phyloP scores from a whole-genome alignment of 1,140 invertebrate species.

The Solenopsis invicta region DNA sequence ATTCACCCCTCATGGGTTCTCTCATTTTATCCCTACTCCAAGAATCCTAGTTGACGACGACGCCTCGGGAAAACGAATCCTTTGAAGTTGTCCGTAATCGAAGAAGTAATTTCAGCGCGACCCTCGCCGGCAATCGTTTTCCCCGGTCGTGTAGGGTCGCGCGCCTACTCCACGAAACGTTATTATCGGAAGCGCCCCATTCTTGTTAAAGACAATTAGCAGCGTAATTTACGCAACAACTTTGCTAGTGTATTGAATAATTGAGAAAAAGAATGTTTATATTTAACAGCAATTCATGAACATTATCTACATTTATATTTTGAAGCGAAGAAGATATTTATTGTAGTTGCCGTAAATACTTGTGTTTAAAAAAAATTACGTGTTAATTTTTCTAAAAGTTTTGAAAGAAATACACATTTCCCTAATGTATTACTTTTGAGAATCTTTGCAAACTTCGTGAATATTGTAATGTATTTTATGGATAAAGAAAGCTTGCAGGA shows the following conservation, averaged over 20 bases:
- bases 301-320: constrained; percentile 7
- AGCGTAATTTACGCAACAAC: constrained; percentile 38
- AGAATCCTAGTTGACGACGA: constrained; percentile 31
- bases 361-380: too few relatives aligned
- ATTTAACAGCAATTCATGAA: background rate
- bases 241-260: background rate
- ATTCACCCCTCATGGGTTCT: background rate
- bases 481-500: too few relatives aligned
- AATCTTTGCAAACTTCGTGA: too few relatives aligned
- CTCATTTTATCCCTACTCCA: constrained; percentile 30
- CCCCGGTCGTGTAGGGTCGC: background rate
- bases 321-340: too few relatives aligned
- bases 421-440: too few relatives aligned
- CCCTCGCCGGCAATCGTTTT: constrained; percentile 53
- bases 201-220: constrained; percentile 59
- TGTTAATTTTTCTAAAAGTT: too few relatives aligned
- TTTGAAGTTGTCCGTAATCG: constrained; percentile 74
- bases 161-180: constrained; percentile 15
- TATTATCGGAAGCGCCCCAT: constrained; percentile 20
- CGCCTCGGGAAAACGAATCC: constrained; percentile 62
- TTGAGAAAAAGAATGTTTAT: background rate
- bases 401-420: too few relatives aligned
- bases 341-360: too few relatives aligned
- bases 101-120: constrained; percentile 73
- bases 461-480: too few relatives aligned